Evolutionary conservation across 2,888 invertebrate genomes (phyloP), one percentile per base, ranked within the genome.

Genomic region (Adelphocoris suturalis): DNA sequence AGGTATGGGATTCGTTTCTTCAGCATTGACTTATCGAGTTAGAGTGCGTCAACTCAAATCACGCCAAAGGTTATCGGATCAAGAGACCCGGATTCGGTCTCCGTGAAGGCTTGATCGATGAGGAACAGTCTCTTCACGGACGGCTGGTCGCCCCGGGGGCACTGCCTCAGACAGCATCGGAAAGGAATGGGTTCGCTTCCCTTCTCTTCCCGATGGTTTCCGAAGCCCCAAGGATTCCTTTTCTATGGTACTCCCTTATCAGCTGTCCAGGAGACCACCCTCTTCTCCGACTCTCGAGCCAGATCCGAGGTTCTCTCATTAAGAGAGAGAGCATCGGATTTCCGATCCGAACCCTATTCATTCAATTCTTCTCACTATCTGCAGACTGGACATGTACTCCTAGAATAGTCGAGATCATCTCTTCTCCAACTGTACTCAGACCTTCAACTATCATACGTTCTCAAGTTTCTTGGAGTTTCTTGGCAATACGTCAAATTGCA

Each of bases 91-190:
- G 23, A 68, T 68, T 23, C 68, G 23, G 13, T 52, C 52, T 52
- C 52, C 52, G 11, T n/a, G 52, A 55, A 52, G 82, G 52, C 82
- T 82, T 88, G 88, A 88, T 88, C 88, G 88, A 88, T 88, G 88
- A 78, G 78, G 80, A 88, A 88, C 88, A 88, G 88, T 80, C 88
- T 55, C 78, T 88, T 88, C 88, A 88, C 88, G 88, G 88, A 78
- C 88, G 88, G 88, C 52, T 88, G 88, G 48, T 68, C 76, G 48
- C 75, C 88, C 52, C 80, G 37, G 88, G 78, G 88, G 76, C 88
- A 75, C 75, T 86, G 76, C 75, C 55, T 75, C 23, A 47, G 86
- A 75, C 85, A 75, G 68, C 48, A 47, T 46, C 16, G 85, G 75
- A 76, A 55, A 76, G 68, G 55, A 86, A 86, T 75, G 23, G 86